A percentile compares a stretch with the other conserved stretches of the same genome.
Evolutionary conservation across 1,140 invertebrate genomes (phyloP).

Genomic region (Elymnias hypermnestra): DNA sequence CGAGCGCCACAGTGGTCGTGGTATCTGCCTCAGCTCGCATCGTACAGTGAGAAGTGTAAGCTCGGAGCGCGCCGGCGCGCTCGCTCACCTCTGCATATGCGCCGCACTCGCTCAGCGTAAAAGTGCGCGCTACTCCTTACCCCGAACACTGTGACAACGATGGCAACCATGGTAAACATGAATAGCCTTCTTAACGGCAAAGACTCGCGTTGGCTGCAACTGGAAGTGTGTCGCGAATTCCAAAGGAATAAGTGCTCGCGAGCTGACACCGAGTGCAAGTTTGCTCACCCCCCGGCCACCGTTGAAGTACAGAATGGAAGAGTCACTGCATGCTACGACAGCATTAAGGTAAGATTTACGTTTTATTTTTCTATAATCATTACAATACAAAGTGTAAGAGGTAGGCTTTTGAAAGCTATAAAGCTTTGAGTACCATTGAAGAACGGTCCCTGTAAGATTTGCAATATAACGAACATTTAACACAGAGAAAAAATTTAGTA

Average conservation of each 20-base stretch:
- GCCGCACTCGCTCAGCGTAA: conserved; percentile 63
- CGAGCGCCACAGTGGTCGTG: conserved; percentile 31
- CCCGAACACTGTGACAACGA: conserved; percentile 65
- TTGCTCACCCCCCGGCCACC: conserved; percentile 98
- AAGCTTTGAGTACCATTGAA: no score
- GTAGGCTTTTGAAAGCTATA: no score
- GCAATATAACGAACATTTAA: no score
- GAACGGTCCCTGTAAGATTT: no score
- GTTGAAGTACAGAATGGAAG: conserved; percentile 99
- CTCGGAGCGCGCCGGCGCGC: conserved; percentile 58
- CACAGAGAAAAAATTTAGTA: no score
- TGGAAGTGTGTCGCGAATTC: conserved; percentile 99
- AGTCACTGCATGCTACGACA: conserved; percentile 99
- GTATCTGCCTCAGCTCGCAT: conserved; percentile 22
- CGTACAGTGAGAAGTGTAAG: conserved; percentile 49
- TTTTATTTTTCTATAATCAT: background rate
- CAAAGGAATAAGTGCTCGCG: conserved; percentile 99
- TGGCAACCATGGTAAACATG: conserved; percentile 97
- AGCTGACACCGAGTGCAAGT: conserved; percentile 99
- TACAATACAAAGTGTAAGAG: no score
- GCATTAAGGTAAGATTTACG: conserved; percentile 98
- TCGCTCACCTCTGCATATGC: conserved; percentile 63
- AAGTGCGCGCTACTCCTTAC: conserved; percentile 42
- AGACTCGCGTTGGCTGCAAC: conserved; percentile 99
- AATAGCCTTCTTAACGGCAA: conserved; percentile 98